A percentile compares a stretch with the other conserved stretches of the same genome.
Evolutionary conservation across 2,888 invertebrate genomes (phyloP).

Genomic region (Drosophila parthenogenetica): DNA sequence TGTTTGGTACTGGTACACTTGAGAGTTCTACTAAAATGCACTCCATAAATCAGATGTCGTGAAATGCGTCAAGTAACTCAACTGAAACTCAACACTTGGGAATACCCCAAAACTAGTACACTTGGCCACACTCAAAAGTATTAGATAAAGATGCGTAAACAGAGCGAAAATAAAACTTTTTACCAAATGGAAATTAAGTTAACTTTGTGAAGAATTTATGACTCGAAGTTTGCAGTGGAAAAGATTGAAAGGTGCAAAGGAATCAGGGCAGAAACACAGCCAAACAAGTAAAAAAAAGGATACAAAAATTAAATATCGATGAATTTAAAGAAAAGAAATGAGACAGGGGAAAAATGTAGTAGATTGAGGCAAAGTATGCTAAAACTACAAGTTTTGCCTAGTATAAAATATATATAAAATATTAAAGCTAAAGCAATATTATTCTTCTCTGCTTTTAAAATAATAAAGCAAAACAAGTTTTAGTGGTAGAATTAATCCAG

Average conservation of each 20-base stretch:
- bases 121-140: neutral
- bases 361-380: no score
- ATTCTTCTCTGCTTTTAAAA: neutral
- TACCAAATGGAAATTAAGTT: conserved; percentile 3
- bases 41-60: conserved; percentile 40
- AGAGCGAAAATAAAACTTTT: conserved; percentile 5
- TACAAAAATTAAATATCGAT: no score
- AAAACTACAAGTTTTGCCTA: no score
- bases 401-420: no score
- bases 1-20: conserved; percentile 16
- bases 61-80: conserved; percentile 8
- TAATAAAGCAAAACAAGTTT: neutral
- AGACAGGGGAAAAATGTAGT: no score
- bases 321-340: no score
- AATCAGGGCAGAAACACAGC: no score
- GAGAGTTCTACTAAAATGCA: conserved; percentile 39
- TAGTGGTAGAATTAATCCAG: neutral
- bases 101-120: conserved; percentile 22
- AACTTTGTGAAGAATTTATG: neutral
- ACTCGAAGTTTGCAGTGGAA: neutral
- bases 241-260: neutral
- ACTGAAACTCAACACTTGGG: conserved; percentile 5
- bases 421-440: no score
- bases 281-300: no score
- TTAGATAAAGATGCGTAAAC: conserved; percentile 5